These are phyloP conservation scores for Bubo bubo DNA, from an alignment of 2,113 vertebrate species.

Conservation along the genomic window DNA sequence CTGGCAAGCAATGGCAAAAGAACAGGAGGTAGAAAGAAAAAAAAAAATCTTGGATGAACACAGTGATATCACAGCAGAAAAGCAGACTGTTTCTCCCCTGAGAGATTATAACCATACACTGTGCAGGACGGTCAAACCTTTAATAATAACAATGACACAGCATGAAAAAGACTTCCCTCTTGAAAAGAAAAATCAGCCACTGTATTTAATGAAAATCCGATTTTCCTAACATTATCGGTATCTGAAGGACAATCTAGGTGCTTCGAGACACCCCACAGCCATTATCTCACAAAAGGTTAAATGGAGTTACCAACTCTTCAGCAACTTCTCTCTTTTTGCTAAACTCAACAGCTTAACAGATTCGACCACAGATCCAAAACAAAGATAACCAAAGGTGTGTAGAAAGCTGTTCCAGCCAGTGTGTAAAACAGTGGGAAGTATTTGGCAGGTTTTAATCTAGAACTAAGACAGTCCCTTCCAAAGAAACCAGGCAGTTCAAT, in stretches of 20 bases:
- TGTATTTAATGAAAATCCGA: conserved; percentile 16
- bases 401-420: not conserved
- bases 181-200: not conserved
- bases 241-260: conserved; percentile 25
- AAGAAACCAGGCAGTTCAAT: not conserved
- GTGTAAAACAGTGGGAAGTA: not conserved
- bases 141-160: conserved; percentile 58
- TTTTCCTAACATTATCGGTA: conserved; percentile 7
- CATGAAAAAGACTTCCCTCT: not conserved
- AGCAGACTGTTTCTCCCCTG: not conserved
- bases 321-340: conserved; percentile 25
- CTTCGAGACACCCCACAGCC: not conserved
- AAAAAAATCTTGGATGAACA: conserved; percentile 17
- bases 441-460: conserved; percentile 2
- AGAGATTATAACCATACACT: conserved; percentile 21
- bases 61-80: conserved; percentile 34
- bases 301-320: conserved; percentile 13
- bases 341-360: not conserved
- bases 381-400: not conserved
- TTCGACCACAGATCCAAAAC: conserved; percentile 11
- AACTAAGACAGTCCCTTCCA: conserved; percentile 8
- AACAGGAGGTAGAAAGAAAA: conserved; percentile 37
- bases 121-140: conserved; percentile 25
- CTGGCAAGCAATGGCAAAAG: conserved; percentile 40
- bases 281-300: conserved; percentile 45